Evolutionary conservation across 2,797 vertebrate species (phyloP).

Genomic region (Sebastes hopkinsi): DNA sequence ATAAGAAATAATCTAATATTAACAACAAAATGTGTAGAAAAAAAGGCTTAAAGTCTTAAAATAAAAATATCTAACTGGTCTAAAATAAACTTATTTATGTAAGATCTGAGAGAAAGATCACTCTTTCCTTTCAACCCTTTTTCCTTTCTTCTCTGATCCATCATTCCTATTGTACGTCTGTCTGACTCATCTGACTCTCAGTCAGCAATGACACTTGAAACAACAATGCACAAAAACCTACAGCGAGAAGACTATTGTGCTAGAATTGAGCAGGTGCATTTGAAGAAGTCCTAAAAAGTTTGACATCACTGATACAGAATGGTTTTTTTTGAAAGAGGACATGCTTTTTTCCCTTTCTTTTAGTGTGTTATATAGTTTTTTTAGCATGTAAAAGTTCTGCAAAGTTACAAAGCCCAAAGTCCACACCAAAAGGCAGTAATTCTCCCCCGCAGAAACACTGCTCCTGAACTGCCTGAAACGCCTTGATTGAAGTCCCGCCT

Average conservation of each 20-base stretch:
- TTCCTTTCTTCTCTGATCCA: not conserved
- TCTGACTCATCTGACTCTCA: not conserved
- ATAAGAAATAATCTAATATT: not conserved
- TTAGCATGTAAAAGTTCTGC: rapidly evolving
- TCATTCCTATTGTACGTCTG: not conserved
- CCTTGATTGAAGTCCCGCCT: too few species aligned
- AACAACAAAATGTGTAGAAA: not conserved
- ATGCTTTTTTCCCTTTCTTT: too few species aligned
- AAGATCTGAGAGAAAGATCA: not conserved
- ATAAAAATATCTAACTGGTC: not conserved
- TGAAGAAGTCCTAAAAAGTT: not conserved
- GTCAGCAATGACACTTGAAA: not conserved
- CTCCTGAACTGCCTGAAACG: too few species aligned
- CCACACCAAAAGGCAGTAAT: too few species aligned
- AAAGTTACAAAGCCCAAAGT: too few species aligned
- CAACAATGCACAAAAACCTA: not conserved
- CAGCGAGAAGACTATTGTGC: not conserved
- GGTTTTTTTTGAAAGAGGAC: not conserved
- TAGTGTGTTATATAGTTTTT: too few species aligned
- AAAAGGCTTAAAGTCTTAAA: not conserved
- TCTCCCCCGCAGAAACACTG: too few species aligned
- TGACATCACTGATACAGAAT: not conserved
- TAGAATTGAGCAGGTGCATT: not conserved
- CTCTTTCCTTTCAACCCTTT: not conserved
- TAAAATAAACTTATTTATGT: not conserved